These are phyloP conservation scores for Lumbricus terrestris DNA, from an alignment of 2,888 invertebrate genomes.

Conservation along the genomic window DNA sequence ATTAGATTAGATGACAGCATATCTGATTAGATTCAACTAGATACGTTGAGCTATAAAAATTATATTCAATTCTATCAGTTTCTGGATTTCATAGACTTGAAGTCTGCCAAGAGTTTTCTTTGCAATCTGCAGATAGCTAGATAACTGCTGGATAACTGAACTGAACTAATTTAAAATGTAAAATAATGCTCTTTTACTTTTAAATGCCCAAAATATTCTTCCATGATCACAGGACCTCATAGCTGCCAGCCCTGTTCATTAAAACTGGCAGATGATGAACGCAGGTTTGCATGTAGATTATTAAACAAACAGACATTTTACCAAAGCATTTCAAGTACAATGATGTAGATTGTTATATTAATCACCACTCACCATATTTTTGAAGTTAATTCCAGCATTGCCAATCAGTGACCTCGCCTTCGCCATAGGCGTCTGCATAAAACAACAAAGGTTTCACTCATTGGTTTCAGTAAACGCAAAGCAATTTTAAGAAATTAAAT, in stretches of 20 bases:
- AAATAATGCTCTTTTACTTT: not conserved
- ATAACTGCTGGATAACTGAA: too few relatives aligned
- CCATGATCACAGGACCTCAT: not conserved
- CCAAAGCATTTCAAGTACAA: not conserved
- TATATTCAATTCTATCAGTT: too few relatives aligned
- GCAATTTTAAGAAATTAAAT: not conserved
- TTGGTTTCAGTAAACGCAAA: not conserved
- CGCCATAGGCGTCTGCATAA: constrained; percentile 49
- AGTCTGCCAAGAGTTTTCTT: too few relatives aligned
- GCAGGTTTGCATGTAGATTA: too few relatives aligned
- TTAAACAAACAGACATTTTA: not conserved
- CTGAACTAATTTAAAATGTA: not conserved
- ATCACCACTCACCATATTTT: constrained; percentile 49
- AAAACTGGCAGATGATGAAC: not conserved
- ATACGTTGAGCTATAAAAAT: too few relatives aligned
- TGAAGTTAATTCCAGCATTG: constrained; percentile 50
- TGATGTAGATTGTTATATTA: not conserved
- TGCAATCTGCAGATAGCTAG: too few relatives aligned
- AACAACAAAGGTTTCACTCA: constrained; percentile 34
- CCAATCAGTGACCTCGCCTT: constrained; percentile 52
- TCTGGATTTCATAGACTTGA: too few relatives aligned
- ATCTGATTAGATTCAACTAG: too few relatives aligned
- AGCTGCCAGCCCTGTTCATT: not conserved
- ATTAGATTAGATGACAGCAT: too few relatives aligned
- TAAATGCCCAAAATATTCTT: not conserved